phyloP scores from a whole-genome alignment of 2,113 vertebrate genomes.

The Megaceryle maxima region DNA sequence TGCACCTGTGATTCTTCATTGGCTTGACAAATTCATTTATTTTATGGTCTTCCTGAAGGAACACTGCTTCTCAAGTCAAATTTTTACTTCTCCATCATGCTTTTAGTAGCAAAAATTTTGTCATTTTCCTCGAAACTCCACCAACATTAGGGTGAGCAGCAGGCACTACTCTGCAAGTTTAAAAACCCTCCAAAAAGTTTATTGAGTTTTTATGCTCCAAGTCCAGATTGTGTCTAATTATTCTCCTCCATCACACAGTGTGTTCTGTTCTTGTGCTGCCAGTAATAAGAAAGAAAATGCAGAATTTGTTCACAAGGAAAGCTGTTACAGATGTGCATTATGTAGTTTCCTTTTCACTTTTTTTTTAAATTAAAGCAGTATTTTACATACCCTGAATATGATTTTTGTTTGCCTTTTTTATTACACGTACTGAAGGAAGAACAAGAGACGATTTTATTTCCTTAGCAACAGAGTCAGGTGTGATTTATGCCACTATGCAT shows the following conservation, averaged over 20 bases:
- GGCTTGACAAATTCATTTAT: background rate
- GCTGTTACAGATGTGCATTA: background rate
- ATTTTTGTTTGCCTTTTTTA: constrained; percentile 26
- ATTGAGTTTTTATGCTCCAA: background rate
- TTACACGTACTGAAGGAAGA: constrained; percentile 51
- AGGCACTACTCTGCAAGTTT: background rate
- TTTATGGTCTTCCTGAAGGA: background rate
- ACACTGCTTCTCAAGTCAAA: background rate
- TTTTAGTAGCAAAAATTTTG: background rate
- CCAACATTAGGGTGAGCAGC: background rate
- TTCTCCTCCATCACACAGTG: background rate
- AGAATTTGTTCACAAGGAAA: background rate
- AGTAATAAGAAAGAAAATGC: background rate
- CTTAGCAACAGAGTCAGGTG: constrained; percentile 72
- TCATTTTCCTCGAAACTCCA: background rate
- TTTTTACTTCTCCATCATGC: background rate
- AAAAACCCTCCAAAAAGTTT: background rate
- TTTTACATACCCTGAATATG: constrained; percentile 17
- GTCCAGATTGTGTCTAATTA: constrained; percentile 11
- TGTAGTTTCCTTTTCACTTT: background rate
- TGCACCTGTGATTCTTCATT: background rate
- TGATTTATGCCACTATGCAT: constrained; percentile 45
- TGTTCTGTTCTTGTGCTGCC: background rate
- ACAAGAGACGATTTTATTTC: constrained; percentile 51
- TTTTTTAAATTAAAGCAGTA: constrained; percentile 35